Percentiles rank a stretch among this genome's conserved stretches.
These are phyloP conservation scores for Plebejus anna DNA, from an alignment of 2,888 invertebrate genomes.

Conservation along the genomic window DNA sequence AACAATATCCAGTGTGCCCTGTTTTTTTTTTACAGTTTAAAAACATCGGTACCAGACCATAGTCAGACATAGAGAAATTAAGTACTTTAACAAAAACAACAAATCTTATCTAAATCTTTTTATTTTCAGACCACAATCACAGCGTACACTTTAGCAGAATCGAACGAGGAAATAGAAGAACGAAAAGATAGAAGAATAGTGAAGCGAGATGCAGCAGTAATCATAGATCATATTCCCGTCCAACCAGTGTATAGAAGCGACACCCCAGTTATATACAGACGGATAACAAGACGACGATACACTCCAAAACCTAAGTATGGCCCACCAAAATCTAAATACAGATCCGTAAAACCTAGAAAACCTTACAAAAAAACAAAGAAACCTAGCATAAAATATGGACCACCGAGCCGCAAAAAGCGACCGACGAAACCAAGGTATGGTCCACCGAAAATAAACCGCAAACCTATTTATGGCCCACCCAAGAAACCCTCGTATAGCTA, in stretches of 20 bases:
- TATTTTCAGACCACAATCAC: conserved; percentile 61
- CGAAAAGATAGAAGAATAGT: conserved; percentile 40
- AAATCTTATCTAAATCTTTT: conserved; percentile 4
- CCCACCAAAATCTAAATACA: conserved; percentile 46
- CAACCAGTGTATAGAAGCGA: conserved; percentile 48
- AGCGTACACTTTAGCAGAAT: conserved; percentile 46
- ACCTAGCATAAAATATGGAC: conserved; percentile 46
- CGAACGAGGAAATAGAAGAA: conserved; percentile 42
- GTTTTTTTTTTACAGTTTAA: not conserved
- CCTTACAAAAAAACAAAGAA: conserved; percentile 53
- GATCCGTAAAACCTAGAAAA: conserved; percentile 48
- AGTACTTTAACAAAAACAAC: not conserved
- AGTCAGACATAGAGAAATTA: no score
- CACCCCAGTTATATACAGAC: conserved; percentile 56
- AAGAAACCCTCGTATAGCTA: conserved; percentile 42
- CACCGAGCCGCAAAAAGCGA: conserved; percentile 45
- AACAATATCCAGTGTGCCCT: not conserved
- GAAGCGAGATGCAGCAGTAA: conserved; percentile 55
- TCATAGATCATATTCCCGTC: conserved; percentile 53
- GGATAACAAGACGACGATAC: conserved; percentile 47
- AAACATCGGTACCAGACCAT: not conserved
- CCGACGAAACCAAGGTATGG: conserved; percentile 47
- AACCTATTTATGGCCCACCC: conserved; percentile 45
- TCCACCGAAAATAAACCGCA: conserved; percentile 42
- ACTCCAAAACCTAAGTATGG: conserved; percentile 47